A percentile compares a stretch with the other conserved stretches of the same genome.
Evolutionary conservation across 2,797 vertebrate species (phyloP).

Genomic region (Sebastes elongatus): DNA sequence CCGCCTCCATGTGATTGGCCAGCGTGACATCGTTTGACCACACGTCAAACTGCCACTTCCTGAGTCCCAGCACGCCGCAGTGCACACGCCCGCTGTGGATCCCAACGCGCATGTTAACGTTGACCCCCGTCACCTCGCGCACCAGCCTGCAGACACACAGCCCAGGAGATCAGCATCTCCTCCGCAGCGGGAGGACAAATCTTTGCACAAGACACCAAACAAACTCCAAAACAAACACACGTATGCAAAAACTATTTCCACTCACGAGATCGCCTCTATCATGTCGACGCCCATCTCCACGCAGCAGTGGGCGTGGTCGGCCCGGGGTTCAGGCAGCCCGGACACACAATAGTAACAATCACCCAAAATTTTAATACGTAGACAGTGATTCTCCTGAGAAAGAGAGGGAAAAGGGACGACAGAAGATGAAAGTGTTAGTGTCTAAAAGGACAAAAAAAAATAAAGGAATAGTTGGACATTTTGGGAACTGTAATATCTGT

Average conservation of each 20-base stretch:
- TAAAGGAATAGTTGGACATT: too few relatives aligned
- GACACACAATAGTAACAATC: constrained; percentile 99
- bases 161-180: background rate
- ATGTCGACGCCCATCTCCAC: constrained; percentile 99
- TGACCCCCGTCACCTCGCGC: constrained; percentile 95
- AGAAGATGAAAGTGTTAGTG: background rate
- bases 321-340: constrained; percentile 92
- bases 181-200: background rate
- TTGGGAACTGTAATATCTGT: background rate
- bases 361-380: constrained; percentile 96
- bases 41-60: constrained; percentile 98
- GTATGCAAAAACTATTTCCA: constrained; percentile 4
- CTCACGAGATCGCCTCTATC: constrained; percentile 98
- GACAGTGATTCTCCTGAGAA: constrained; percentile 93
- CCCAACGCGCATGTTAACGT: constrained; percentile 98
- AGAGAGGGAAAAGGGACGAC: background rate
- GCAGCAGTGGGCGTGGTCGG: constrained; percentile 97
- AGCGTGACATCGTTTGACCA: constrained; percentile 98
- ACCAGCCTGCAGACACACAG: constrained; percentile 84
- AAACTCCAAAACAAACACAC: background rate
- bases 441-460: background rate
- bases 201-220: background rate
- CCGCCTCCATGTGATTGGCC: constrained; percentile 96
- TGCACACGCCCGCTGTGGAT: constrained; percentile 97
- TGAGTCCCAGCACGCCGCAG: constrained; percentile 94